Evolutionary conservation across 1,140 invertebrate genomes (phyloP), one percentile per base, ranked within the genome.

Genomic region (Schmidtea mediterranea): DNA sequence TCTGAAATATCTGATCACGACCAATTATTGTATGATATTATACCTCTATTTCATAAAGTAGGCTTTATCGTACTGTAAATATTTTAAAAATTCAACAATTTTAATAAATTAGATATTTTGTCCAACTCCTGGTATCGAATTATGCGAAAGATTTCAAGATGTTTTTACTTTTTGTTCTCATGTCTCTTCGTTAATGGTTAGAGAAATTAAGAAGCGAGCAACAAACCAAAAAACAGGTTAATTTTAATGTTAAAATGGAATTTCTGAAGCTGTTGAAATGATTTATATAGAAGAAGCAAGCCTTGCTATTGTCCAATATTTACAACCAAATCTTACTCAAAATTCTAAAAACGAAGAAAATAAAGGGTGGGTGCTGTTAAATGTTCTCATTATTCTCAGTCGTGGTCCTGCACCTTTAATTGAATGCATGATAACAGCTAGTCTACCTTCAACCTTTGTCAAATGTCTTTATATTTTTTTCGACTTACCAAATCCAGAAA

Each of bases 291-390:
- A 87, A 67, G 78, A 79, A 36, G 86, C 86, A 15, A 87, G 83
- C 58, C 81, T 79, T 71, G 82, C 83, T 21, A 94, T 94, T 57
- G 82, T 84, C 16, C 82, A 83, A 60, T 92, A 90, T 68, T 69
- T 92, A 22, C 84, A 92, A 66, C 26, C 26, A 32, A 32, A 32
- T 32, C 26, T 32, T 32, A 6, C 26, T 32, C 84, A 89, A 55
- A 60, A 65, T 19, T 62, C 62, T 1, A 55, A 55, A n/a, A 60
- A 87, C 63, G 82, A 90, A 59, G 79, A 77, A 6, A 86, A 82
- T 55, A 86, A 83, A 68, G 87, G 87, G 15, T 95, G 86, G 87
- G 86, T 87, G 76, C 65, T 95, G 39, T 62, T 94, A 13, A 81
- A 79, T 12, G 78, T n/a, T n/a, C n/a, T n/a, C n/a, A n/a, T n/a